Evolutionary conservation across 2,888 invertebrate species (phyloP), one percentile per base, ranked within the genome.

Genomic region (Platypus cylindrus): DNA sequence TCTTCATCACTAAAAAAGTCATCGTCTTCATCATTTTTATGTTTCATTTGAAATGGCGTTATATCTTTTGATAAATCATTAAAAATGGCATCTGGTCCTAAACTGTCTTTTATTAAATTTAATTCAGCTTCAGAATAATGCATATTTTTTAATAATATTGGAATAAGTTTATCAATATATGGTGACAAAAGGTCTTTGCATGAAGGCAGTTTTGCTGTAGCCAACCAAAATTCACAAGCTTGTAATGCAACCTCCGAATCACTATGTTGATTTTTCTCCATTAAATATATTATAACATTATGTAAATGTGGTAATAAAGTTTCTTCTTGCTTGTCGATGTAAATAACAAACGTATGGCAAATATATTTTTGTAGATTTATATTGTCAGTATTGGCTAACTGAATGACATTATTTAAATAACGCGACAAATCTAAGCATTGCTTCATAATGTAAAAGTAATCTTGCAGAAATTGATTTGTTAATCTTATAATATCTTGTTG

Each of bases 201-300:
- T 44, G 93, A 77, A 50, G 76, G 78, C 53, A 93, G 84, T 56
- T 98, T 98, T 2, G 95, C 91, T 28, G 95, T 67, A 0, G 94
- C 86, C 32, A 98, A 65, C 97, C 97, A 99, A 66, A 98, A 99
- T 61, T 98, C 98, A 53, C 97, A 97, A 1, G 98, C 97, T 63
- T 99, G 97, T 43, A 98, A 65, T 0, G 97, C 93, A 14, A 97
- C 90, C 37, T 82, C 82, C 54, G 87, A 86, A 57, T 97, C 91
- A 3, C 75, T 67, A 59, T 87, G 85, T 70, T 93, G 87, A 36
- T 94, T 95, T 46, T 94, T 75, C 58, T 85, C 68, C 53, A 98
- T 64, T 83, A 98, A 93, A 59, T 94, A 98, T 75, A 95, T 90
- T 56, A 98, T 90, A 40, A 99, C 93, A 62, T 85, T 84, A 52